Evolutionary conservation across 2,888 invertebrate genomes (phyloP).

Genomic region (Dynastes hyllus): DNA sequence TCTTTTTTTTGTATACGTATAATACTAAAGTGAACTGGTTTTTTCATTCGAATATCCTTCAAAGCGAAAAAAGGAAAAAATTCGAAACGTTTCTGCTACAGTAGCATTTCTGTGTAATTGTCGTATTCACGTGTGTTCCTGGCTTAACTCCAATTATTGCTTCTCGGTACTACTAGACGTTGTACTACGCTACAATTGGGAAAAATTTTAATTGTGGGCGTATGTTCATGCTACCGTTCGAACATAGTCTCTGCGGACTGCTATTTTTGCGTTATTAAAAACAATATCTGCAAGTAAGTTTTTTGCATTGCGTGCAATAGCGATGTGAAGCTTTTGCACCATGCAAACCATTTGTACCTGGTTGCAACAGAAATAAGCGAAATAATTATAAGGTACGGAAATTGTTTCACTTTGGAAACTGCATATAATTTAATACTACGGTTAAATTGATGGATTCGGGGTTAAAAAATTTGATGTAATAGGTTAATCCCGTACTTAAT

Average conservation of each 20-base stretch:
- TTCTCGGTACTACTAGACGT: conserved; percentile 14
- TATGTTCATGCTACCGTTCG: conserved; percentile 31
- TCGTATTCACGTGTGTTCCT: conserved; percentile 27
- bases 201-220: conserved; percentile 38
- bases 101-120: conserved; percentile 35
- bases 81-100: conserved; percentile 1
- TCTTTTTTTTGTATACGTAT: conserved; percentile 5
- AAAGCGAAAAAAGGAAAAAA: conserved; percentile 25
- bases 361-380: neutral
- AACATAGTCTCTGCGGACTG: neutral
- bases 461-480: too few species aligned
- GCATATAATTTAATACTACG: too few species aligned
- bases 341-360: neutral
- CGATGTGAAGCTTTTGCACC: neutral
- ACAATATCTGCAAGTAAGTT: neutral
- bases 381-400: conserved; percentile 14
- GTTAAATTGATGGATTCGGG: too few species aligned
- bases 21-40: conserved; percentile 20
- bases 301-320: conserved; percentile 21
- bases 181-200: neutral
- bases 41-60: conserved; percentile 25
- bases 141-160: conserved; percentile 28
- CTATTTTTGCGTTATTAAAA: conserved; percentile 4
- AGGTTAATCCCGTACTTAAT: too few species aligned
- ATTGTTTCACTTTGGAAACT: neutral